Evolutionary conservation across 2,888 invertebrate genomes (phyloP), one percentile per base, ranked within the genome.

Genomic region (Metellina segmentata): DNA sequence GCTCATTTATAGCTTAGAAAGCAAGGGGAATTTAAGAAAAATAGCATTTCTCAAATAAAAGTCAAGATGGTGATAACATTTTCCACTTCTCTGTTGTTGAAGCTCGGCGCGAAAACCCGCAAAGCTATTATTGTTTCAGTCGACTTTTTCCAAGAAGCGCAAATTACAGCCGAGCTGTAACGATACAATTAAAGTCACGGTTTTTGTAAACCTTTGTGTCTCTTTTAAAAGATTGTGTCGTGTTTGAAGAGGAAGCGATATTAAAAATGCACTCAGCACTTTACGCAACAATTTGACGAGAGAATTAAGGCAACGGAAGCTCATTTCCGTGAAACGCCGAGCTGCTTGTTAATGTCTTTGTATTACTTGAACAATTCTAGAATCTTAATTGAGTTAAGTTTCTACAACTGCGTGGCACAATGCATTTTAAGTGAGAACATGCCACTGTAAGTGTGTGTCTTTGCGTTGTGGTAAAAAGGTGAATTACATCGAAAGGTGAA

Each of bases 301-400:
- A 79, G 61, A 79, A 79, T 79, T 79, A 79, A 79, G 34, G 79
- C 79, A 61, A 34, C 79, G 53, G 79, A 61, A 61, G 79, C 79
- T 79, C 16, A 61, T 79, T 79, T 79, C 61, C 79, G 34, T 19
- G n/a, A 52, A 9, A 8, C 34, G 61, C 61, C 19, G 52, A 34
- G 52, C 52, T n/a, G 52, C 8, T 16, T 52, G 79, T 61, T 79
- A 61, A 79, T 69, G 79, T 61, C 61, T 79, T 61, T 53, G 61
- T 61, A 79, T 79, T 79, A 79, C 79, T 79, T 53, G 61, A 61
- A 79, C 79, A 79, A 79, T 79, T 34, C 79, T 61, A 61, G 79
- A 79, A 79, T 69, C 79, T 79, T 79, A 79, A 79, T 79, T 79
- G 19, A 34, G 61, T 61, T 61, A 61, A 79, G 61, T 20, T 61